Conservation (phyloP, 2,888 invertebrate species). For the Lumbricus terrestris region DNA sequence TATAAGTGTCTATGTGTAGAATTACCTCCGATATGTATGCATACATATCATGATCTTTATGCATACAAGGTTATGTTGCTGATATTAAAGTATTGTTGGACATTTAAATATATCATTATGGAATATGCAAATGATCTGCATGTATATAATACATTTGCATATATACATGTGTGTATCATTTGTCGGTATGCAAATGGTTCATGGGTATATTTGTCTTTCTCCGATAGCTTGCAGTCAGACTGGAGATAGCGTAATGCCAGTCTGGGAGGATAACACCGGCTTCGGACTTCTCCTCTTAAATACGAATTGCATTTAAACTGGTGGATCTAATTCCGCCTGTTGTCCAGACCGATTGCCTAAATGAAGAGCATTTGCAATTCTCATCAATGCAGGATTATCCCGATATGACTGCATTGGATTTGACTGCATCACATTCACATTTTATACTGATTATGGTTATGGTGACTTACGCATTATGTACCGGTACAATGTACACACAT, state of each 20-base stretch:
- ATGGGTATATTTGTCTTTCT: background rate
- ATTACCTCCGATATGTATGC: background rate
- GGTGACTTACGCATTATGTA: too few species aligned
- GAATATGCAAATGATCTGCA: background rate
- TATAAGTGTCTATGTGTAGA: background rate
- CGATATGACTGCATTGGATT: background rate
- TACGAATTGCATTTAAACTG: background rate
- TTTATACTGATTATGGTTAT: too few species aligned
- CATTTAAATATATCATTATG: background rate
- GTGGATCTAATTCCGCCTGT: background rate
- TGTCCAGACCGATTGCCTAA: background rate
- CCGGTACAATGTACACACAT: constrained; percentile 22
- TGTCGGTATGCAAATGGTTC: background rate
- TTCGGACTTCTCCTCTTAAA: background rate
- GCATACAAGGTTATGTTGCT: background rate
- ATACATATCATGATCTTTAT: constrained; percentile 3
- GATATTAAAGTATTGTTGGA: background rate
- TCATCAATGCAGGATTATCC: background rate
- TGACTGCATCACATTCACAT: background rate
- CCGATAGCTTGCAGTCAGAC: background rate
- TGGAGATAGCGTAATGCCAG: background rate
- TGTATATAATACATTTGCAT: too few species aligned
- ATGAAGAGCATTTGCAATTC: background rate
- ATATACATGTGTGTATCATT: background rate
- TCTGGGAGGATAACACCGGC: background rate